These are phyloP conservation scores for Raphicerus campestris DNA, from an alignment of 2,113 vertebrate genomes.

Conservation along the genomic window DNA sequence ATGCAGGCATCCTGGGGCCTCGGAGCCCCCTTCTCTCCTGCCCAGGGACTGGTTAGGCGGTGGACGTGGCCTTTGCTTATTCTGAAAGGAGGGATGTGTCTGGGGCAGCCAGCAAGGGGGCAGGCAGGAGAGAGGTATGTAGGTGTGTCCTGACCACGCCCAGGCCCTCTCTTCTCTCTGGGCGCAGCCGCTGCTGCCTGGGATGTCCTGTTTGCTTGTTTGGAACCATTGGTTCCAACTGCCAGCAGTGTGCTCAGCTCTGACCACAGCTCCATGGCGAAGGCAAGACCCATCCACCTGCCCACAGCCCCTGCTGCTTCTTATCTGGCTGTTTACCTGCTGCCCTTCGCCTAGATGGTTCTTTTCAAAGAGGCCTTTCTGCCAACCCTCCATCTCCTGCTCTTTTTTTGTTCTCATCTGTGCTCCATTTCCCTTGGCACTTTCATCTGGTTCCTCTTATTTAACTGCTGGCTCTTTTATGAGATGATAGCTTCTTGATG, in stretches of 20 bases:
- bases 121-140: no score
- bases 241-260: neutral
- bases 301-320: no score
- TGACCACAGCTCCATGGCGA: rapidly evolving
- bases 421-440: neutral
- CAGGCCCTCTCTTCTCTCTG: neutral
- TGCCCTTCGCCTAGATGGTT: neutral
- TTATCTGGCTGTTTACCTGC: neutral
- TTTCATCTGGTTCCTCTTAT: neutral
- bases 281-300: neutral
- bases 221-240: neutral
- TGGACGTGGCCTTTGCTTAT: rapidly evolving
- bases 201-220: no score
- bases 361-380: neutral
- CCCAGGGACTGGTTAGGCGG: neutral
- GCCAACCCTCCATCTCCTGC: neutral
- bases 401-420: neutral
- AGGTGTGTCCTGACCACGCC: neutral
- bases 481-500: neutral
- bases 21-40: no score
- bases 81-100: neutral
- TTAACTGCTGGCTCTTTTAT: neutral
- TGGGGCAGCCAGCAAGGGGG: neutral
- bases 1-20: neutral
- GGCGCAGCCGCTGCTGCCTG: neutral